Evolutionary conservation across 2,113 vertebrate genomes (phyloP), one percentile per base, ranked within the genome.

Genomic region (Gavia stellata): DNA sequence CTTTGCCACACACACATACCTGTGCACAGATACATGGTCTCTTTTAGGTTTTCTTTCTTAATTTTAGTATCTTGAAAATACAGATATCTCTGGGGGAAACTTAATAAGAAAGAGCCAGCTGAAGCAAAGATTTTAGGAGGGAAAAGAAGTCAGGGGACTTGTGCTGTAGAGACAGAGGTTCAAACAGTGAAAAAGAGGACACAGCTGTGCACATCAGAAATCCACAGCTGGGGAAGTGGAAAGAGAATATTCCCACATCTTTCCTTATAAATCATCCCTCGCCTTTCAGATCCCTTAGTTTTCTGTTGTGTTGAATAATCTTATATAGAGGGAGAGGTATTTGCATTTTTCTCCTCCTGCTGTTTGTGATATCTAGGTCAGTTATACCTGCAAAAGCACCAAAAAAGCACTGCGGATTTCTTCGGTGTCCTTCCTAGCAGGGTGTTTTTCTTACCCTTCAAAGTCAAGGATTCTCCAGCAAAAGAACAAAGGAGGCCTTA

Each of bases 171-270:
- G 65, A 80, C 47, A 87, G 79, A 66, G 92, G 86, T 88, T 95
- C 90, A 97, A 94, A 91, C 59, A 88, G 78, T 44, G 83, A 65
- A 94, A 95, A 97, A 86, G 56, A 81, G 95, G 86, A 77, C 73
- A 91, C 94, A 95, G 88, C 91, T 96, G 90, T 85, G 83, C 90
- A 70, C 73, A 96, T 95, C 91, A 94, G 91, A 96, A 90, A 92
- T 86, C 88, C 86, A 95, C 96, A 97, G 68, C 95, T 95, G 92
- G 78, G 67, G 42, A 91, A 96, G 45, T 26, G 63, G 74, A 88
- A 96, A 19, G 68, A 70, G 81, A 82, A 82, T 92, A 95, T 94
- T 96, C 82, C 88, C 90, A 53, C 40, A 92, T 92, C 83, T 88
- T 71, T 68, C 82, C 74, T 94, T 87, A 90, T 71, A 80, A 95